phyloP scores from a whole-genome alignment of 2,113 vertebrate species.

The Onychorhynchus coronatus region DNA sequence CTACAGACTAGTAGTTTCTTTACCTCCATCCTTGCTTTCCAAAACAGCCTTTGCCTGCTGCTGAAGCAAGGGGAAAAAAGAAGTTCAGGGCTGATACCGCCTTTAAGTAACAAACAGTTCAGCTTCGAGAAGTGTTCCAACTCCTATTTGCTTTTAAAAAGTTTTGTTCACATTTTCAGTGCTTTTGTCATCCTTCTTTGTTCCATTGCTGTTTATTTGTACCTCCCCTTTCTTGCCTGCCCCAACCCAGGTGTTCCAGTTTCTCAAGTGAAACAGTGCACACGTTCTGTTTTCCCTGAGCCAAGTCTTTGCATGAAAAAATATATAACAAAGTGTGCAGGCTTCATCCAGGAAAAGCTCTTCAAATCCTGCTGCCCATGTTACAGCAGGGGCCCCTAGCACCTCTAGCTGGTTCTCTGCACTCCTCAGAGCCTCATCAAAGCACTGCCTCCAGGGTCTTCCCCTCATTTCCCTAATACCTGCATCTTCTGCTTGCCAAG shows the following conservation, averaged over 20 bases:
- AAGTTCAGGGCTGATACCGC: background rate
- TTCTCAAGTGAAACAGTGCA: background rate
- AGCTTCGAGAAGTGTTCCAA: background rate
- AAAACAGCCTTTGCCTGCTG: background rate
- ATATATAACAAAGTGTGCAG: background rate
- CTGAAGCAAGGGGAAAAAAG: background rate
- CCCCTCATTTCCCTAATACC: constrained; percentile 52
- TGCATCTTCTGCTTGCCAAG: constrained; percentile 32
- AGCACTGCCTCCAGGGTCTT: constrained; percentile 14
- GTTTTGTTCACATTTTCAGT: background rate
- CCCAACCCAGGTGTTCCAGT: background rate
- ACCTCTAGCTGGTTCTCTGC: background rate
- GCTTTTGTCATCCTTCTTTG: background rate
- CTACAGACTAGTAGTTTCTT: background rate
- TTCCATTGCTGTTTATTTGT: background rate
- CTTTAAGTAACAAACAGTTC: background rate
- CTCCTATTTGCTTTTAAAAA: background rate
- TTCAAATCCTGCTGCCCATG: background rate
- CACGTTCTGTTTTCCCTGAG: background rate
- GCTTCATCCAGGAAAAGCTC: background rate
- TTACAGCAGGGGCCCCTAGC: constrained; percentile 1
- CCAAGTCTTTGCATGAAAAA: background rate
- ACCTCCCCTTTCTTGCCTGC: background rate
- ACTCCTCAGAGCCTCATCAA: constrained; percentile 47
- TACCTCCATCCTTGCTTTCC: background rate